Evolutionary conservation across 2,113 vertebrate species (phyloP).

Genomic region (Amphilophus citrinellus): DNA sequence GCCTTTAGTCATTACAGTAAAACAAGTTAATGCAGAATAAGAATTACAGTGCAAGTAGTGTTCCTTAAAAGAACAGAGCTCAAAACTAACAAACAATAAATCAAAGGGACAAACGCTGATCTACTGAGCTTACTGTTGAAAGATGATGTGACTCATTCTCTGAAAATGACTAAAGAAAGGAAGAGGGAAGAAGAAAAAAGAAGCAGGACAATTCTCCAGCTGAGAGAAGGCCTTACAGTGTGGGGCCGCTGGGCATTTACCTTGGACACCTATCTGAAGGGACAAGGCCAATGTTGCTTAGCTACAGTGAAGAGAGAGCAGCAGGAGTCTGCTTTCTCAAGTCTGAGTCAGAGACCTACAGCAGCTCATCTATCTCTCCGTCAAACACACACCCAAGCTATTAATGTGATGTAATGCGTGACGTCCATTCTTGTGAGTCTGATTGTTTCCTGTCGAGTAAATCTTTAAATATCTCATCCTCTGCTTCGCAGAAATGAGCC

Average conservation of each 20-base stretch:
- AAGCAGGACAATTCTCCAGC: conserved; percentile 25
- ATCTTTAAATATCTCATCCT: conserved; percentile 29
- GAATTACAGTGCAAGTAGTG: neutral
- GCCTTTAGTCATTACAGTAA: neutral
- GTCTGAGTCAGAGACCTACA: conserved; percentile 18
- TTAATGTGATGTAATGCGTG: neutral
- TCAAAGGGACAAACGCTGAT: neutral
- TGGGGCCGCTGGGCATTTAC: conserved; percentile 37
- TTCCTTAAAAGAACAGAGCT: neutral
- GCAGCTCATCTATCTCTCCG: neutral
- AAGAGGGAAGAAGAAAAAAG: neutral
- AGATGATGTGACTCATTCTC: neutral
- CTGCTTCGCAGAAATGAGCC: neutral
- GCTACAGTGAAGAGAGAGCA: conserved; percentile 57
- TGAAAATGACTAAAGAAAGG: neutral
- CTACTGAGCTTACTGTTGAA: neutral
- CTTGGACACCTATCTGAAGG: conserved; percentile 47
- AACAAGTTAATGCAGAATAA: neutral
- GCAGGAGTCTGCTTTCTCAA: conserved; percentile 34
- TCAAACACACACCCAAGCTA: conserved; percentile 1
- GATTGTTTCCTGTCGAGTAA: neutral
- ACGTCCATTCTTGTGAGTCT: conserved; percentile 16
- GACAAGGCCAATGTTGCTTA: conserved; percentile 54
- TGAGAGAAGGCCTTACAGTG: conserved; percentile 9
- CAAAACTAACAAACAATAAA: neutral